Conservation (phyloP, 2,888 invertebrate species). For the Candidula unifasciata region DNA sequence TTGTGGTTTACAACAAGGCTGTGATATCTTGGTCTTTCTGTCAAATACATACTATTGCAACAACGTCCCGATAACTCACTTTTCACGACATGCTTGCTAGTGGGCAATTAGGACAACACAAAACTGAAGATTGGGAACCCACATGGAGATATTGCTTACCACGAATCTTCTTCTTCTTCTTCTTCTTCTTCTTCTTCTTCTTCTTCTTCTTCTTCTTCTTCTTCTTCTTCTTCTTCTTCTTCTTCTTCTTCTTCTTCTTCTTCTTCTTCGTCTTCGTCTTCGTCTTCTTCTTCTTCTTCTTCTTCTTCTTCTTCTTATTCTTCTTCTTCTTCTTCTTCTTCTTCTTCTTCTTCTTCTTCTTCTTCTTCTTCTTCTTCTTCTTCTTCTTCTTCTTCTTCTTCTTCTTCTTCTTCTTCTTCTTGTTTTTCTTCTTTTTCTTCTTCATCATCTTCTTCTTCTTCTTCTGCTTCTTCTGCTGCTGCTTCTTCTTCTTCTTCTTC, state of each 20-base stretch:
- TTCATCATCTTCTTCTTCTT: constrained; percentile 11
- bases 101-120: too few relatives aligned
- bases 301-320: constrained; percentile 12
- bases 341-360: constrained; percentile 51
- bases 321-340: not conserved
- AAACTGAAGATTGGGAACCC: too few relatives aligned
- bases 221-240: not conserved
- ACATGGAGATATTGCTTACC: too few relatives aligned
- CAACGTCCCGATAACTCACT: too few relatives aligned
- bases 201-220: not conserved
- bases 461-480: not conserved
- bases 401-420: constrained; percentile 23
- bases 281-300: not conserved
- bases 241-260: too few relatives aligned
- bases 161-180: not conserved
- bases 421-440: not conserved
- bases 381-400: not conserved
- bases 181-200: not conserved
- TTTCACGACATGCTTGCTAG: too few relatives aligned
- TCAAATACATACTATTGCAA: too few relatives aligned
- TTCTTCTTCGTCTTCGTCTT: not conserved
- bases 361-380: too few relatives aligned
- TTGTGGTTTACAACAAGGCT: too few relatives aligned
- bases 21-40: too few relatives aligned
- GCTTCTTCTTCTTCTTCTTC: not conserved